Percentiles rank a stretch among this genome's conserved stretches.
Conservation (phyloP, 2,888 invertebrate genomes). For the Chaetogeoica ovagalla region DNA sequence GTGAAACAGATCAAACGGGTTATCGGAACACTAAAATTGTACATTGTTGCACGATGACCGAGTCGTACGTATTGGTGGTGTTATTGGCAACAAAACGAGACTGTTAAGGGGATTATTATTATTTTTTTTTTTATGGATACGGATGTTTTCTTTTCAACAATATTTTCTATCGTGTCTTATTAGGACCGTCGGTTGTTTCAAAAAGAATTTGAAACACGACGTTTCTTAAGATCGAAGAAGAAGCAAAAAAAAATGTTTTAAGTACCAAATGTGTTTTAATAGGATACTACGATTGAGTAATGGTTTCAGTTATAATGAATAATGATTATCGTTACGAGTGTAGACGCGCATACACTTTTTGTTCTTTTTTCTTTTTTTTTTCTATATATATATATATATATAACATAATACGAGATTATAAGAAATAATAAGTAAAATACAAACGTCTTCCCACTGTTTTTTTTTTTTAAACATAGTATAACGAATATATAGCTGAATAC, state of each 20-base stretch:
- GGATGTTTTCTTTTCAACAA: constrained; percentile 22
- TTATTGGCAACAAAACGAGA: constrained; percentile 1
- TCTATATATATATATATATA: too few species aligned
- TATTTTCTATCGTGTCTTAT: constrained; percentile 36
- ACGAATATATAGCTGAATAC: too few species aligned
- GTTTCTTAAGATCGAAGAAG: constrained; percentile 5
- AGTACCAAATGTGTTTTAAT: constrained; percentile 31
- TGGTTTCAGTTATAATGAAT: constrained; percentile 43
- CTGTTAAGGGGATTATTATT: background rate
- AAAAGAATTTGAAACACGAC: constrained; percentile 37
- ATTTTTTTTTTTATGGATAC: background rate
- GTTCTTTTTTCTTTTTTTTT: too few species aligned
- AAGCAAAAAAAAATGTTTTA: background rate
- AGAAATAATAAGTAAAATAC: background rate
- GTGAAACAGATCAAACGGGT: constrained; percentile 43
- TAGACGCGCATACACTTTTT: background rate
- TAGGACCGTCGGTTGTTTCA: constrained; percentile 21
- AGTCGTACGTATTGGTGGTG: constrained; percentile 1
- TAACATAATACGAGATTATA: background rate
- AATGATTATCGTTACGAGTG: constrained; percentile 17
- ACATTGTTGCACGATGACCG: constrained; percentile 11
- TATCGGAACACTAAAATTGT: constrained; percentile 38
- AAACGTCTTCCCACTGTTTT: background rate
- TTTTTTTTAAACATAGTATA: too few species aligned
- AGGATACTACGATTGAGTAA: constrained; percentile 36